phyloP scores from a whole-genome alignment of 2,113 vertebrate genomes.

The Synchiropus splendidus region DNA sequence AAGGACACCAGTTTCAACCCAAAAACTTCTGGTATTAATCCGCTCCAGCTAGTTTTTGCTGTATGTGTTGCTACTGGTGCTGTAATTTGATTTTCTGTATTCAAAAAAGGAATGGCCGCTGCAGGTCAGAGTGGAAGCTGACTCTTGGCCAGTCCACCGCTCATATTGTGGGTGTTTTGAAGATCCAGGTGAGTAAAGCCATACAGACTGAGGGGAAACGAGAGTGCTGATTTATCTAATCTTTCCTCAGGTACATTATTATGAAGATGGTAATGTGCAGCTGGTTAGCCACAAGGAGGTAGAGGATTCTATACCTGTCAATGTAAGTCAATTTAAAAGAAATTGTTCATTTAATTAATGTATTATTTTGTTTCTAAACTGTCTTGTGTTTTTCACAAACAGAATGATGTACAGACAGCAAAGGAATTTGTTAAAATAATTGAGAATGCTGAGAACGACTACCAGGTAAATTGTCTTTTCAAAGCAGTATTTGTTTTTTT shows the following conservation, averaged over 20 bases:
- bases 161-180: conserved; percentile 94
- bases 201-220: neutral
- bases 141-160: conserved; percentile 86
- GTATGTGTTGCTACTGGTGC: neutral
- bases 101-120: conserved; percentile 86
- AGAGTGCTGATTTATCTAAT: neutral
- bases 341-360: neutral
- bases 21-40: conserved; percentile 91
- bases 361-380: neutral
- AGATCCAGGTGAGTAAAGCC: conserved; percentile 84
- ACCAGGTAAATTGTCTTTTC: conserved; percentile 74
- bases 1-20: conserved; percentile 98
- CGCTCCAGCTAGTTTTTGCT: neutral
- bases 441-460: conserved; percentile 94
- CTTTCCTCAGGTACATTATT: conserved; percentile 86
- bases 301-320: conserved; percentile 85
- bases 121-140: conserved; percentile 98
- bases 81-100: neutral
- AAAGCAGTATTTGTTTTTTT: neutral
- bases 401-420: conserved; percentile 89
- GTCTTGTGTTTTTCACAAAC: conserved; percentile 21
- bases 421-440: conserved; percentile 95
- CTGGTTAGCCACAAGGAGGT: conserved; percentile 98
- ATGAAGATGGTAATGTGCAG: conserved; percentile 98
- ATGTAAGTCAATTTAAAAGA: conserved; percentile 75